These are phyloP conservation scores for Caretta caretta DNA, from an alignment of 2,113 vertebrate species.

Conservation along the genomic window DNA sequence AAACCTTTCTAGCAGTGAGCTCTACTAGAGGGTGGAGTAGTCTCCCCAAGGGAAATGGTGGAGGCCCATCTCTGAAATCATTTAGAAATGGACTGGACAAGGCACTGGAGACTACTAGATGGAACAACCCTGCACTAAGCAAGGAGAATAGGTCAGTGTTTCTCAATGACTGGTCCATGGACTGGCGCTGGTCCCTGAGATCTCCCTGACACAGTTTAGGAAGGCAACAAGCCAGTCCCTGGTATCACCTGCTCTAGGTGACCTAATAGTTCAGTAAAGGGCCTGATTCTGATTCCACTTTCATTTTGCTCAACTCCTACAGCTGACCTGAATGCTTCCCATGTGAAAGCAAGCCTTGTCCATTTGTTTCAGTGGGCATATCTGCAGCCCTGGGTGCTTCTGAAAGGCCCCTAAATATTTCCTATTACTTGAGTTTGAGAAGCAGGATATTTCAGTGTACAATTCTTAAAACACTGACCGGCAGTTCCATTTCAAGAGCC, in stretches of 20 bases:
- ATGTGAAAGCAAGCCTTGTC: not conserved
- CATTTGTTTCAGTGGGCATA: fast-evolving
- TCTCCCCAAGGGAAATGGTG: conserved; percentile 2
- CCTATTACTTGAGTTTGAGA: fast-evolving
- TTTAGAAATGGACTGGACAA: not conserved
- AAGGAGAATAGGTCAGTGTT: not conserved
- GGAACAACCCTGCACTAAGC: not conserved
- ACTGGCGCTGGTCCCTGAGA: not conserved
- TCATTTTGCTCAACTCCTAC: not conserved
- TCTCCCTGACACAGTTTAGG: not conserved
- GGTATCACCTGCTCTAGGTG: no score
- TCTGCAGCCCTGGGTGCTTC: fast-evolving
- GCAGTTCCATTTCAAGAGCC: not conserved
- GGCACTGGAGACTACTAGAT: not conserved
- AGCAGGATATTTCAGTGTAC: not conserved
- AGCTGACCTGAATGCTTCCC: fast-evolving
- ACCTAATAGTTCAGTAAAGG: fast-evolving
- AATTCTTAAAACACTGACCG: not conserved
- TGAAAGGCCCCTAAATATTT: not conserved
- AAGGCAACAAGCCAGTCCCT: no score
- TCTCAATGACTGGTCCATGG: not conserved
- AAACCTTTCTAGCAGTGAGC: not conserved
- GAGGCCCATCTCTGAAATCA: not conserved
- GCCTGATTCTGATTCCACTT: not conserved
- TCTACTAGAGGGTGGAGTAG: not conserved